Evolutionary conservation across 2,888 invertebrate species (phyloP).

Genomic region (Desoria tigrina): DNA sequence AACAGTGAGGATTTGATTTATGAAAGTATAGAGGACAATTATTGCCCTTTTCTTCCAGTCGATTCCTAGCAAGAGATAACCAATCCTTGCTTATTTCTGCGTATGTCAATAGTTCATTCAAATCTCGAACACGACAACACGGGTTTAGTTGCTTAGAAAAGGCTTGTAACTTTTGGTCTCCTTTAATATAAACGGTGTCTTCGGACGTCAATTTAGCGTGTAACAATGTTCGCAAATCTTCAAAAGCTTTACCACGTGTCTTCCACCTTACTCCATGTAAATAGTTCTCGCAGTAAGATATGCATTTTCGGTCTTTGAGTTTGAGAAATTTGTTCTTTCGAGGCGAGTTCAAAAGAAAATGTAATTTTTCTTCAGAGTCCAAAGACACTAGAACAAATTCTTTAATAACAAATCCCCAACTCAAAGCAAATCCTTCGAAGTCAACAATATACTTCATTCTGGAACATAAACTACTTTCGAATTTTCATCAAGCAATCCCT

Average conservation of each 20-base stretch:
- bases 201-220: background rate
- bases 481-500: conserved; percentile 24
- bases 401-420: conserved; percentile 21
- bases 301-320: conserved; percentile 3
- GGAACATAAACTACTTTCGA: conserved; percentile 18
- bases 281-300: conserved; percentile 24
- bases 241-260: background rate
- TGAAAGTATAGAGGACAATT: conserved; percentile 22
- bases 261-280: conserved; percentile 22
- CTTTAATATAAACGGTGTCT: background rate
- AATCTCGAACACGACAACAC: background rate
- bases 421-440: conserved; percentile 32
- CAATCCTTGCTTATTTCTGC: background rate
- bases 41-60: background rate
- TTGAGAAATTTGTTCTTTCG: background rate
- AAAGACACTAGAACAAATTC: conserved; percentile 15
- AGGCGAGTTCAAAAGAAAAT: conserved; percentile 27
- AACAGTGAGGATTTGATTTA: conserved; percentile 14
- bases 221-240: background rate
- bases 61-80: background rate
- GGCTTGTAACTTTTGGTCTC: background rate
- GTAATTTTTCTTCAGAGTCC: background rate
- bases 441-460: conserved; percentile 35
- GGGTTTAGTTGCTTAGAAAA: background rate
- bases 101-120: background rate